phyloP scores from a whole-genome alignment of 2,113 vertebrate genomes.

The Pluvianellus socialis region DNA sequence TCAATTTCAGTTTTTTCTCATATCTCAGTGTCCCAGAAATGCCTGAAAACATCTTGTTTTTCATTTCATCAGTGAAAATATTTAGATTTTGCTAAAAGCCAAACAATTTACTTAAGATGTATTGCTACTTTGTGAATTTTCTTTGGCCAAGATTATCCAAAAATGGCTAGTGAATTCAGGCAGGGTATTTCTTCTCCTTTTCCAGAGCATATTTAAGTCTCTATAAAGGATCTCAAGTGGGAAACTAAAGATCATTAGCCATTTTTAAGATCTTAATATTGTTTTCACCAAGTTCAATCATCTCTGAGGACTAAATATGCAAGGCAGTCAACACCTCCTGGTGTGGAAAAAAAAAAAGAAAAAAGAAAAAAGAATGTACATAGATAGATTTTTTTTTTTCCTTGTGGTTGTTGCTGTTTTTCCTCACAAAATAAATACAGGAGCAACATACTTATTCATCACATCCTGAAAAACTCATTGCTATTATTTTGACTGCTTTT shows the following conservation, averaged over 20 bases:
- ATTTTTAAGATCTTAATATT: background rate
- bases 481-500: background rate
- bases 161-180: background rate
- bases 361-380: background rate
- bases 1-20: background rate
- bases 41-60: conserved; percentile 33
- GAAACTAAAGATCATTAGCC: background rate
- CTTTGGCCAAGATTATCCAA: background rate
- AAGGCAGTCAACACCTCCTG: background rate
- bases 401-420: background rate
- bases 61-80: background rate
- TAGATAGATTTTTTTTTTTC: background rate
- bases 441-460: background rate
- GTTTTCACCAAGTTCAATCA: background rate
- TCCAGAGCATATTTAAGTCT: background rate
- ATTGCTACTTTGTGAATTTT: background rate
- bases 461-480: background rate
- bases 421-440: background rate
- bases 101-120: background rate
- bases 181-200: background rate
- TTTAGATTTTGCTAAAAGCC: background rate
- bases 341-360: background rate
- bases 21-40: conserved; percentile 9
- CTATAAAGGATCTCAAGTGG: background rate
- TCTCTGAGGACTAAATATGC: background rate